Base-by-base conservation (phyloP, 53 echinoderm and acorn worm genomes). In the Stichopus horrens region DNA sequence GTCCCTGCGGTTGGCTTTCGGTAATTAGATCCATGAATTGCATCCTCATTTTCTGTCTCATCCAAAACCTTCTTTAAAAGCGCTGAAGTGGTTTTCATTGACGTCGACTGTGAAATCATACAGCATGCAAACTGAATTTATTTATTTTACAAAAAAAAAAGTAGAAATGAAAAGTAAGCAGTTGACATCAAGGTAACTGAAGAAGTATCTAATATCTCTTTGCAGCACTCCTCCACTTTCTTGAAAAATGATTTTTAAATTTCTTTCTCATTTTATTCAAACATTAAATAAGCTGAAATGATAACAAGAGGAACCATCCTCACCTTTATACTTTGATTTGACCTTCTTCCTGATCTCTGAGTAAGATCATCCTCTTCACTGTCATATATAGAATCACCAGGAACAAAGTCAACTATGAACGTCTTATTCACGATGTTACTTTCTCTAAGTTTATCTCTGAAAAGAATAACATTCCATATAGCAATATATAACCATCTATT, bases 1-100 rank as follows among this genome's bases (percentile, higher is more conserved):
- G 95, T 93, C n/a, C 97, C 95, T 55, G 93, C 92, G 7, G 95
- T 97, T 13, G 97, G 95, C 80, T 92, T 97, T 58, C 97, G 92
- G 67, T 93, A 93, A 84, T 90, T 90, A 21, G 97, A 93, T 54
- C 93, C 96, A 53, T 93, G 90, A 5, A 83, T 88, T 13, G 90
- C 57, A 54, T 88, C 88, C 8, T 90, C 91, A 59, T 90, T 90
- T 68, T 93, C 83, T 1, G 93, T 91, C 76, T 95, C 95, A 60
- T 95, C 93, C 57, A 95, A 83, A 8, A 95, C 91, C 81, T 93
- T 95, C 91, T 92, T 95, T 80, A 95, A 81, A 20, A 95, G 89
- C 57, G 91, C 93, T 4, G 93, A 68, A 22, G 96, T 92, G 5
- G 96, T 93, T 86, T 93, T 94, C 78, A 76, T 89, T 21, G 93